Percentiles rank a stretch among this genome's conserved stretches.
Evolutionary conservation across 2,888 invertebrate genomes (phyloP).

Genomic region (Schrankia costaestrigalis): DNA sequence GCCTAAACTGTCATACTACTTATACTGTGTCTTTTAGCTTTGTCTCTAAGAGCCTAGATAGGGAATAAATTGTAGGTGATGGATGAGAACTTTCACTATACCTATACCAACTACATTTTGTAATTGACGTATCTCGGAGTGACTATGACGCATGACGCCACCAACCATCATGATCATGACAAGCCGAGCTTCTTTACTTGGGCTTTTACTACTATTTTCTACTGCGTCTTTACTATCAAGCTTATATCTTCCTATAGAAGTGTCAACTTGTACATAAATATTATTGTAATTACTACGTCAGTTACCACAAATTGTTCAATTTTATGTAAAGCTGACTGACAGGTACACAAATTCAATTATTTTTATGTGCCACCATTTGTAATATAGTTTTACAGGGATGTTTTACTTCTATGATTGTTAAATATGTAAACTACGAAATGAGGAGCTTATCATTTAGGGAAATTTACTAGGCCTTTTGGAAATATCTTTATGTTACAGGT

Average conservation of each 20-base stretch:
- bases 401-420: constrained; percentile 26
- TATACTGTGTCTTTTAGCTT: constrained; percentile 56
- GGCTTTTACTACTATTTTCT: constrained; percentile 71
- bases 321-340: constrained; percentile 27
- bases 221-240: constrained; percentile 62
- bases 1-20: constrained; percentile 54
- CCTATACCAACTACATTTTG: constrained; percentile 17
- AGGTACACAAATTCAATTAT: constrained; percentile 19
- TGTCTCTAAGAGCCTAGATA: constrained; percentile 57
- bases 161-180: constrained; percentile 14
- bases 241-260: constrained; percentile 44
- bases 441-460: constrained; percentile 75
- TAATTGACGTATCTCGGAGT: constrained; percentile 12
- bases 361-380: constrained; percentile 16
- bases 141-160: constrained; percentile 7
- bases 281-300: constrained; percentile 20
- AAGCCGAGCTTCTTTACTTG: constrained; percentile 74
- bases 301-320: constrained; percentile 17
- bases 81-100: constrained; percentile 23
- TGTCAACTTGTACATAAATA: constrained; percentile 32
- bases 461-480: constrained; percentile 57
- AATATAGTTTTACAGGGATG: constrained; percentile 19
- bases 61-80: constrained; percentile 48
- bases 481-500: constrained; percentile 46
- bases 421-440: constrained; percentile 35